Evolutionary conservation across 2,888 invertebrate genomes (phyloP), one percentile per base, ranked within the genome.

Genomic region (Netelia inedita): DNA sequence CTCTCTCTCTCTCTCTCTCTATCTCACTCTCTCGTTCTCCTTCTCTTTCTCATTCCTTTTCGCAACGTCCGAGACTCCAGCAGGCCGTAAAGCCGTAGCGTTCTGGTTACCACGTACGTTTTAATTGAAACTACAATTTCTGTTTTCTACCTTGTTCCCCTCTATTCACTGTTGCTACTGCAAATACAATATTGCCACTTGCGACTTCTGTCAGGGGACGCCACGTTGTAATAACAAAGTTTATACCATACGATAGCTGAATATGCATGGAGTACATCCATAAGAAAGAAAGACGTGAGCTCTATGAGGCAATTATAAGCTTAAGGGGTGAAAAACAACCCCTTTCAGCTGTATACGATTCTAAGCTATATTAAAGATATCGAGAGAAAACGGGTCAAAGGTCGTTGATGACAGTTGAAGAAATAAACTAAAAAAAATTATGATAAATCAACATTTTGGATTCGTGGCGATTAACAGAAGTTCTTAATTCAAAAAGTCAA

Each of bases 81-180:
- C 61, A 73, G 76, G 84, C 74, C 75, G 79, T 87, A 86, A 83
- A 87, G 68, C 59, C 73, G 28, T 61, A 79, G 80, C 74, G 75
- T 43, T 50, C 76, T 73, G 78, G 71, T 41, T 79, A 74, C 72
- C 86, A 86, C 85, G 87, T 87, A 87, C 87, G 76, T 86, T 87
- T 86, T 87, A 87, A 87, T 87, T 87, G 87, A 87, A 87, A 87
- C 86, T 86, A 87, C 86, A 86, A 87, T 87, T 87, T 74, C 82
- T 82, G 78, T 73, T 73, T 79, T 78, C 68, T 61, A 19, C 72
- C 68, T 68, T 79, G 59, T 46, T 68, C 9, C 50, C 5, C 16
- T 63, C 23, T 57, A 43, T 43, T n/a, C 8, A 65, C 41, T 61
- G 41, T 55, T 43, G 19, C 65, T 59, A 55, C 46, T 50, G 78